phyloP scores from a whole-genome alignment of 2,797 vertebrate genomes.

The Champsocephalus esox region DNA sequence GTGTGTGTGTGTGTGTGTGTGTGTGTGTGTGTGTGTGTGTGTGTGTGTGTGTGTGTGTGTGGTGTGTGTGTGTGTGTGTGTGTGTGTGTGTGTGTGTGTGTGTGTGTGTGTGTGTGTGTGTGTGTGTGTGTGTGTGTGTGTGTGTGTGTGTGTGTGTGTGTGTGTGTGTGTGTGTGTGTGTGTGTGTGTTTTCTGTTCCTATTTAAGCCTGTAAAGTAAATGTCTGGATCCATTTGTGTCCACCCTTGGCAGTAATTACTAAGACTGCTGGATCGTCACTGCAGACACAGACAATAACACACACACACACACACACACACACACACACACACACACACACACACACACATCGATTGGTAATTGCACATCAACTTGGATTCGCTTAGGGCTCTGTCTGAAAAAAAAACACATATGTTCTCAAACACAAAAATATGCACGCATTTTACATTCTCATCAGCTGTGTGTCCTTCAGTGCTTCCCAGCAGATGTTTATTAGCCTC shows the following conservation, averaged over 20 bases:
- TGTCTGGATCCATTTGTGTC: constrained; percentile 66
- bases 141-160: too few species aligned
- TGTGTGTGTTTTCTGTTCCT: constrained; percentile 23
- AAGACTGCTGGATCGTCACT: constrained; percentile 65
- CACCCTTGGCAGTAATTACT: constrained; percentile 74
- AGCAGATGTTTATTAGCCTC: constrained; percentile 60
- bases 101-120: constrained; percentile 1
- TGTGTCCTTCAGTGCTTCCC: constrained; percentile 54
- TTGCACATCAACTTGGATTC: constrained; percentile 46
- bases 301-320: constrained; percentile 31
- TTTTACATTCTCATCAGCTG: constrained; percentile 59
- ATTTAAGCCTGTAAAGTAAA: constrained; percentile 63
- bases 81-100: too few species aligned
- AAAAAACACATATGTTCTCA: constrained; percentile 34
- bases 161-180: too few species aligned
- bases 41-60: constrained; percentile 17
- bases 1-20: too few species aligned
- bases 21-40: too few species aligned
- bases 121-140: too few species aligned
- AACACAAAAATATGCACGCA: constrained; percentile 33
- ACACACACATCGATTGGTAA: constrained; percentile 61
- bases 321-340: constrained; percentile 39
- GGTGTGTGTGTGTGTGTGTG: constrained; percentile 4
- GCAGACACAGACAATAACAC: constrained; percentile 33
- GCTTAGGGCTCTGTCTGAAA: constrained; percentile 38